Base-by-base conservation (phyloP, 1,140 invertebrate species). In the Caerostris darwini region DNA sequence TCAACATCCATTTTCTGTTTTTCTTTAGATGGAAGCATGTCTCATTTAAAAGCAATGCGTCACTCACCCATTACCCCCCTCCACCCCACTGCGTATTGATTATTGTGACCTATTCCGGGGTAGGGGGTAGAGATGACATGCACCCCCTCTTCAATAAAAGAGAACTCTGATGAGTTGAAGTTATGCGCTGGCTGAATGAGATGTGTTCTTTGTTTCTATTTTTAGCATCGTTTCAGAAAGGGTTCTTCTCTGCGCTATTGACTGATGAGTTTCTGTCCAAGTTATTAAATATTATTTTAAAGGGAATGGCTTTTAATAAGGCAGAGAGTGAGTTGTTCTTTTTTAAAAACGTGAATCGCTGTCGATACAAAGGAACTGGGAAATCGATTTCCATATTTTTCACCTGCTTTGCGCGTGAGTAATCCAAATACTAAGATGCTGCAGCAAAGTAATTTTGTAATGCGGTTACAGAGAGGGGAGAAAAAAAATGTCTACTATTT, bases 41-140 rank as follows among this genome's bases (percentile, higher is more conserved):
- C 71, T 77, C 50, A 71, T 77, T 77, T 77, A 53, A 77, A 77
- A 77, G 71, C 71, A 77, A 77, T 77, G 71, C 71, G 71, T 77
- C 71, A 77, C 67, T 71, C 67, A 69, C 50, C 34, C 71, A 50
- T 10, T 53, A 8, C 71, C 71, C 71, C 67, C 6, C 67, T 2
- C 50, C 2, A 7, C 34, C 34, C 71, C 19, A 53, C 8, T 12
- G 50, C 71, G 50, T 77, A 77, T 77, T 77, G 71, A 77, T 77
- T 77, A 77, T 50, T 53, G 71, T 50, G 71, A 77, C 71, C 71
- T 77, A 77, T 77, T 77, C 69, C 34, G 34, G 69, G 59, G 69
- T 34, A 50, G 0, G 34, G 34, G 34, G 34, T n/a, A 10, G 19
- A 53, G 69, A 77, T 77, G 69, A 77, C 50, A 77, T 53, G 10